These are phyloP conservation scores for Thalassoma bifasciatum DNA, from an alignment of 2,113 vertebrate species.

Conservation along the genomic window DNA sequence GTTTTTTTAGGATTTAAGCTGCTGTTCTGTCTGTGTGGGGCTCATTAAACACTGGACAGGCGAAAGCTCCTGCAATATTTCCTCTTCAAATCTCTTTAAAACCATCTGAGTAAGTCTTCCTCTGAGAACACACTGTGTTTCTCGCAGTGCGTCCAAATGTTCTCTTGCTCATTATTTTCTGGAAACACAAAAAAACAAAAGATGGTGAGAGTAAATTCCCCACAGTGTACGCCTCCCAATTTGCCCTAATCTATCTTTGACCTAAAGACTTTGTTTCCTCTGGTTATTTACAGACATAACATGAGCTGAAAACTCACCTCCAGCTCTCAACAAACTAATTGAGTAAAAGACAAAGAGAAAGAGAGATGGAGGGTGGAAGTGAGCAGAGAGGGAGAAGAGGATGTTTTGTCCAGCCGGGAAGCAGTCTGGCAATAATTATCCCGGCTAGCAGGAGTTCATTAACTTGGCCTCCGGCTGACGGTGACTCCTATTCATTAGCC, in stretches of 20 bases:
- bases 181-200: no score
- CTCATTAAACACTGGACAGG: constrained; percentile 61
- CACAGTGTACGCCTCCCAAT: no score
- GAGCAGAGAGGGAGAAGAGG: constrained; percentile 19
- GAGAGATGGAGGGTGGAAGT: constrained; percentile 30
- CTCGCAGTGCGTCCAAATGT: not conserved
- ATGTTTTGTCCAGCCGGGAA: constrained; percentile 50
- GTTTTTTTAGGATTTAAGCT: no score
- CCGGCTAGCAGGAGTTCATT: constrained; percentile 77
- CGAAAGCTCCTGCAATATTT: no score
- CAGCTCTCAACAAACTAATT: constrained; percentile 44
- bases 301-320: constrained; percentile 58
- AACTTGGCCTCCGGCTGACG: constrained; percentile 67
- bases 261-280: constrained; percentile 36
- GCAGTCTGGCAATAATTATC: constrained; percentile 78
- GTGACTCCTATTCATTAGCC: constrained; percentile 75
- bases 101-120: constrained; percentile 8
- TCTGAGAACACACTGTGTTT: constrained; percentile 19
- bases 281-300: constrained; percentile 46
- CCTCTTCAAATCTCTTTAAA: constrained; percentile 47
- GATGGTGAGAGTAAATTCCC: no score
- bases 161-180: constrained; percentile 57
- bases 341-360: constrained; percentile 47
- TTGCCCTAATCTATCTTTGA: constrained; percentile 60
- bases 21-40: constrained; percentile 38